A percentile compares a stretch with the other conserved stretches of the same genome.
These are phyloP conservation scores for Serrognathus titanus DNA, from an alignment of 2,888 invertebrate genomes.

Conservation along the genomic window DNA sequence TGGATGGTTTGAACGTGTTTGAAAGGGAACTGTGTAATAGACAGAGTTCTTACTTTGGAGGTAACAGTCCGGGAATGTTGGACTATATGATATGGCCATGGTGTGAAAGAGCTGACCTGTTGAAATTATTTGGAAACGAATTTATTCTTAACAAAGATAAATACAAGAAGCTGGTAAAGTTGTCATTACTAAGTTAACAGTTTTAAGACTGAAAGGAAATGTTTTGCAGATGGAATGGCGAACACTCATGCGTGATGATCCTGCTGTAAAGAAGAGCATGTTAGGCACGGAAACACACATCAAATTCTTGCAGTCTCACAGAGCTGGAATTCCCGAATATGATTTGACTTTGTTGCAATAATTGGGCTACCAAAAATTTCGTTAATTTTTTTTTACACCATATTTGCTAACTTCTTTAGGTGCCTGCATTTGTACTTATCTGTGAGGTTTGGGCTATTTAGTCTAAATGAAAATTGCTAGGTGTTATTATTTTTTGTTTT, in stretches of 20 bases:
- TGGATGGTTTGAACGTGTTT: conserved; percentile 57
- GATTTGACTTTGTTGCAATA: conserved; percentile 45
- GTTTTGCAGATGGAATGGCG: conserved; percentile 64
- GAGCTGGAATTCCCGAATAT: conserved; percentile 66
- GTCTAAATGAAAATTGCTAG: no score
- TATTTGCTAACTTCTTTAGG: no score
- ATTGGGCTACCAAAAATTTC: background rate
- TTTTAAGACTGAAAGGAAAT: conserved; percentile 22
- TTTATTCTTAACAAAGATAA: conserved; percentile 64
- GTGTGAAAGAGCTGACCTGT: conserved; percentile 66
- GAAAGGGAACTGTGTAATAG: conserved; percentile 64
- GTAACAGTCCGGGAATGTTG: conserved; percentile 69
- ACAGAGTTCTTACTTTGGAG: conserved; percentile 64
- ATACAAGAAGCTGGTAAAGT: conserved; percentile 61
- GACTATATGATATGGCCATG: conserved; percentile 87
- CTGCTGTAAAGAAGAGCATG: conserved; percentile 65
- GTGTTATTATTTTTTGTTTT: no score
- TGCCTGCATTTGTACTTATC: no score
- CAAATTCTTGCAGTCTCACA: conserved; percentile 64
- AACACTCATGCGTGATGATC: conserved; percentile 64
- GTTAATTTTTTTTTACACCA: no score
- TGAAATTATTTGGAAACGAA: conserved; percentile 59
- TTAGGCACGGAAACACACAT: conserved; percentile 68
- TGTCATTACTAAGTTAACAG: no score
- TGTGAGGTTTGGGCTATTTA: no score